A percentile compares a stretch with the other conserved stretches of the same genome.
phyloP scores from a whole-genome alignment of 2,888 invertebrate species.

The Cephalotes varians region DNA sequence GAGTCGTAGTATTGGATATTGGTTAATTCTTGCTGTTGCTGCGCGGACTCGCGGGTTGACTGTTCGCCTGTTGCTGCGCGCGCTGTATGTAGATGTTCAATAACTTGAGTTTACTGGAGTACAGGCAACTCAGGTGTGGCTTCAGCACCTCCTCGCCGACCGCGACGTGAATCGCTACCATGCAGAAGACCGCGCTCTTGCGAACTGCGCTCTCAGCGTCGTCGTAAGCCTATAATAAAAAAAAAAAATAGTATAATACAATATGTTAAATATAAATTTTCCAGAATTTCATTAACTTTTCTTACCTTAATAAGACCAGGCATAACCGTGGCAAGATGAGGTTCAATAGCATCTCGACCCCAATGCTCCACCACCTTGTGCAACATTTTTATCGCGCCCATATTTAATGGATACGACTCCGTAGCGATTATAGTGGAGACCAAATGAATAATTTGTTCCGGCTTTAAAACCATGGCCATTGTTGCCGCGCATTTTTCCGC shows the following conservation, averaged over 20 bases:
- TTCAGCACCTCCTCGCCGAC: conserved; percentile 95
- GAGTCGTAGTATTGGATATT: conserved; percentile 79
- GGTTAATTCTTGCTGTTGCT: conserved; percentile 83
- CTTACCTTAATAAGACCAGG: conserved; percentile 94
- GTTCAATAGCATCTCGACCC: conserved; percentile 90
- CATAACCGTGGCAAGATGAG: conserved; percentile 93
- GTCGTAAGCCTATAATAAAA: conserved; percentile 92
- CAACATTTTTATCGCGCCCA: conserved; percentile 97
- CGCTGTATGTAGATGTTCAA: conserved; percentile 92
- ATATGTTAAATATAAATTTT: not conserved
- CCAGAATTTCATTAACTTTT: not conserved
- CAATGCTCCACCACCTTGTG: conserved; percentile 94
- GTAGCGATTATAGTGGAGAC: conserved; percentile 95
- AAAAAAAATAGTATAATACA: not conserved
- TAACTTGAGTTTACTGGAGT: conserved; percentile 96
- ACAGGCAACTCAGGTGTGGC: conserved; percentile 93
- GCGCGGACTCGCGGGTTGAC: conserved; percentile 86
- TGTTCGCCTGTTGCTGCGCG: conserved; percentile 86
- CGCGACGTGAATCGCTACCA: conserved; percentile 96
- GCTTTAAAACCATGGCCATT: conserved; percentile 93
- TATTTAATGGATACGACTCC: conserved; percentile 94
- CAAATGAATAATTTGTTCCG: conserved; percentile 91
- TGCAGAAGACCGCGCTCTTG: conserved; percentile 98
- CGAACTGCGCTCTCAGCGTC: conserved; percentile 96
- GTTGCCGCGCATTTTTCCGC: conserved; percentile 94